Percentiles rank a stretch among this genome's conserved stretches.
Conservation (phyloP, 2,113 vertebrate species). For the Isichthys henryi region DNA sequence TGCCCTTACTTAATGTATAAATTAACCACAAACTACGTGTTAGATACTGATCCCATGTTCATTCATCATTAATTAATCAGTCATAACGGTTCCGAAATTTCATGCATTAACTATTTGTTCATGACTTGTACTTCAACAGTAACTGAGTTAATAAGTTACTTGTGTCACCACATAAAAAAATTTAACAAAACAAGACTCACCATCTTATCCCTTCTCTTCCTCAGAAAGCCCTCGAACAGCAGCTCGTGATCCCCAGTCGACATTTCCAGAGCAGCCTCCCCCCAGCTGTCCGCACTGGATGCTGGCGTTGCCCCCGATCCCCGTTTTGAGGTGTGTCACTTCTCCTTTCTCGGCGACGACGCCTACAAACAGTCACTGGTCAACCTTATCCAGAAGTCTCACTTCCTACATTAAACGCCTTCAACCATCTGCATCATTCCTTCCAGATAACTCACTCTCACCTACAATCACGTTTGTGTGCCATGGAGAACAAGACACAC, state of each 20-base stretch:
- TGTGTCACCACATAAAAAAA: neutral
- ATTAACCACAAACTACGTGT: neutral
- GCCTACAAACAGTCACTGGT: no score
- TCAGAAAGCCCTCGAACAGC: slow-evolving; percentile 61
- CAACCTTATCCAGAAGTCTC: neutral
- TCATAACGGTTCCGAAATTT: neutral
- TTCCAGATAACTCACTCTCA: neutral
- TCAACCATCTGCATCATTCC: neutral
- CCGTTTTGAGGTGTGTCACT: slow-evolving; percentile 23
- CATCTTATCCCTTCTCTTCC: slow-evolving; percentile 66
- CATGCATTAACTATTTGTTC: neutral
- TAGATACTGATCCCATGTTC: neutral
- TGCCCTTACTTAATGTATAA: neutral
- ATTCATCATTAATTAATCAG: neutral
- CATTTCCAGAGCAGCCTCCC: slow-evolving; percentile 33
- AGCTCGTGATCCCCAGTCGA: slow-evolving; percentile 30
- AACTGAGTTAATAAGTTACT: neutral
- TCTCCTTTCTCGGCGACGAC: slow-evolving; percentile 33
- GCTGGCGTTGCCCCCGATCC: neutral
- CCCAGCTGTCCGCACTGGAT: neutral
- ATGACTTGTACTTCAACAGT: neutral
- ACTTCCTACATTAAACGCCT: neutral
- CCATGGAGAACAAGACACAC: neutral
- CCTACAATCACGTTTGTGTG: neutral
- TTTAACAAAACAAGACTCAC: slow-evolving; percentile 38